Conservation (phyloP, 1,140 invertebrate species). For the Zaprionus kolodkinae region DNA sequence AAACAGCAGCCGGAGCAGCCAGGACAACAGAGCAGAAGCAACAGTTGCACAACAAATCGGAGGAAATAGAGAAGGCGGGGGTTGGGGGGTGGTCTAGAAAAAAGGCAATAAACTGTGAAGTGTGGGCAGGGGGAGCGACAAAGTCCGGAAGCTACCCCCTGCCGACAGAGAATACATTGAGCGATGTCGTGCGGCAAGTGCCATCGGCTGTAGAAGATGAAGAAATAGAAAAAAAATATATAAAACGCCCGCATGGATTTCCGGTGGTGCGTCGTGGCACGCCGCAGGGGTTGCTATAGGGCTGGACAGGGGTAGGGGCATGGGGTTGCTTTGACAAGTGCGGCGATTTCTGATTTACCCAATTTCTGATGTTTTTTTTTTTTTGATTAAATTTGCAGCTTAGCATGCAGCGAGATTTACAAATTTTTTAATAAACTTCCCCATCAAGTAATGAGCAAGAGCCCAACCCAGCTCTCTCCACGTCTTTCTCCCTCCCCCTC, state of each 20-base stretch:
- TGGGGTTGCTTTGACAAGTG: slow-evolving; percentile 40
- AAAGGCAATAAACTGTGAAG: slow-evolving; percentile 35
- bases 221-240: slow-evolving; percentile 12
- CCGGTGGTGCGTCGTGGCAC: slow-evolving; percentile 25
- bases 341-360: slow-evolving; percentile 58
- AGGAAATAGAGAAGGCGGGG: neutral
- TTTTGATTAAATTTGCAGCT: slow-evolving; percentile 67
- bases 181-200: slow-evolving; percentile 29
- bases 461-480: neutral
- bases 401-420: slow-evolving; percentile 47
- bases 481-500: neutral
- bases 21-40: slow-evolving; percentile 54
- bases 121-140: neutral
- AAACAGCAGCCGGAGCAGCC: slow-evolving; percentile 50
- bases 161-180: slow-evolving; percentile 23
- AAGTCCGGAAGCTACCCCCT: slow-evolving; percentile 19
- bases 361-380: slow-evolving; percentile 40
- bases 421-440: slow-evolving; percentile 81
- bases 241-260: slow-evolving; percentile 38
- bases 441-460: slow-evolving; percentile 60
- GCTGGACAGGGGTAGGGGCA: neutral
- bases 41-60: slow-evolving; percentile 58
- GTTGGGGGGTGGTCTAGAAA: slow-evolving; percentile 21
- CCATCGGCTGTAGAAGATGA: neutral
- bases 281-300: slow-evolving; percentile 1